Conservation (phyloP, 2,888 invertebrate genomes). For the Philereme transversata region DNA sequence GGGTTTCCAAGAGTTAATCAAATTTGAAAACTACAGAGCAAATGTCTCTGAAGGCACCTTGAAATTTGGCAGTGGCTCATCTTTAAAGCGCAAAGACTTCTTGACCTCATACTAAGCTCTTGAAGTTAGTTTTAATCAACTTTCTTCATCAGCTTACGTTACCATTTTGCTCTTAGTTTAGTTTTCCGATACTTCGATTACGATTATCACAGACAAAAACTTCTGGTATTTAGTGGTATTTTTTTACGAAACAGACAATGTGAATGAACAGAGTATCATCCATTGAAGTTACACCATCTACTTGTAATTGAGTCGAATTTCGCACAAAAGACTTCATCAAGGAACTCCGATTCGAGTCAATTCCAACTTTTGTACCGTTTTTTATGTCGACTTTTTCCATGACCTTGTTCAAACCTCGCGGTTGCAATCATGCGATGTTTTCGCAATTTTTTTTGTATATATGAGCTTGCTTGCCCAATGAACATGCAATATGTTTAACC, state of each 20-base stretch:
- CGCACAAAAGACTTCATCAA: background rate
- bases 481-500: slow-evolving; percentile 24
- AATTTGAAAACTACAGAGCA: background rate
- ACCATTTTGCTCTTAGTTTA: background rate
- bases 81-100: slow-evolving; percentile 10
- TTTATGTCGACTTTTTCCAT: slow-evolving; percentile 9
- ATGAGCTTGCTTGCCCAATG: slow-evolving; percentile 24
- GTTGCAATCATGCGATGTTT: slow-evolving; percentile 27
- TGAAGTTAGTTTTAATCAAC: slow-evolving; percentile 17
- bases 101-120: slow-evolving; percentile 22
- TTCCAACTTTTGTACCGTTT: slow-evolving; percentile 6
- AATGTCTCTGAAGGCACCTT: slow-evolving; percentile 14
- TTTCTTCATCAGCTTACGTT: slow-evolving; percentile 5
- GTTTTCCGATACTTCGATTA: background rate
- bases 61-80: slow-evolving; percentile 18
- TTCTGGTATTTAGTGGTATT: no score
- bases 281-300: no score
- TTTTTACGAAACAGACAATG: no score
- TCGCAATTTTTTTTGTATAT: slow-evolving; percentile 18
- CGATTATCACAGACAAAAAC: no score
- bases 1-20: no score
- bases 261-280: no score
- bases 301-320: slow-evolving; percentile 1
- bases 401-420: slow-evolving; percentile 22
- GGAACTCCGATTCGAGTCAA: slow-evolving; percentile 5